Percentiles rank a stretch among this genome's conserved stretches.
Evolutionary conservation across 2,888 invertebrate genomes (phyloP).

Genomic region (Sphaerophoria rueppellii): DNA sequence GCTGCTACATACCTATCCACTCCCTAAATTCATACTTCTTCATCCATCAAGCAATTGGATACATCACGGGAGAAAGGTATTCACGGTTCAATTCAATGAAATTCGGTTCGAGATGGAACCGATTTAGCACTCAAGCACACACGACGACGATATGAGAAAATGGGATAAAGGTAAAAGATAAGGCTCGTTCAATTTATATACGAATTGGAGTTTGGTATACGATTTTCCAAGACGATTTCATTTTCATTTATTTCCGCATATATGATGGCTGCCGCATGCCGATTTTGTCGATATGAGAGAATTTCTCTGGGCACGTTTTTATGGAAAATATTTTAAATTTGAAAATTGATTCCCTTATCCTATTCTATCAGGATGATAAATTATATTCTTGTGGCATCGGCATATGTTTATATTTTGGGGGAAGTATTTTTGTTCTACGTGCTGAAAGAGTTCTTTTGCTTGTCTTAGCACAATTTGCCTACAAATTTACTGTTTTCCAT

Average conservation of each 20-base stretch:
- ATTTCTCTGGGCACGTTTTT: conserved; percentile 42
- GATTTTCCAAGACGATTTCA: conserved; percentile 47
- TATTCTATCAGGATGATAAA: conserved; percentile 21
- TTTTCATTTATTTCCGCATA: conserved; percentile 59
- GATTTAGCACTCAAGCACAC: conserved; percentile 45
- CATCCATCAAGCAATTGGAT: conserved; percentile 36
- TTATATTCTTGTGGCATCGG: conserved; percentile 33
- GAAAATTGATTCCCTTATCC: conserved; percentile 69
- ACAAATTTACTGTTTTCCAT: conserved; percentile 73
- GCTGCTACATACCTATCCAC: neutral
- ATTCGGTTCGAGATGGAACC: conserved; percentile 44
- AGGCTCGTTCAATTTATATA: conserved; percentile 27
- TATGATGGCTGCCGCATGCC: neutral
- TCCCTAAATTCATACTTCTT: conserved; percentile 23
- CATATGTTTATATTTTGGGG: conserved; percentile 48
- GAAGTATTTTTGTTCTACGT: conserved; percentile 27
- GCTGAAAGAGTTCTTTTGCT: conserved; percentile 43
- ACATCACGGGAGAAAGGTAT: conserved; percentile 13
- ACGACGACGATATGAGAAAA: conserved; percentile 2
- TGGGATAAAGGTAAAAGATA: conserved; percentile 64
- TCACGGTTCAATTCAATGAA: conserved; percentile 16
- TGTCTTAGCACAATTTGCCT: conserved; percentile 72
- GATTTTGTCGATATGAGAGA: too few species aligned
- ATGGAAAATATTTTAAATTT: conserved; percentile 68
- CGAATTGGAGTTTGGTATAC: too few species aligned